phyloP scores from a whole-genome alignment of 2,888 invertebrate species.

The Helleia helle region DNA sequence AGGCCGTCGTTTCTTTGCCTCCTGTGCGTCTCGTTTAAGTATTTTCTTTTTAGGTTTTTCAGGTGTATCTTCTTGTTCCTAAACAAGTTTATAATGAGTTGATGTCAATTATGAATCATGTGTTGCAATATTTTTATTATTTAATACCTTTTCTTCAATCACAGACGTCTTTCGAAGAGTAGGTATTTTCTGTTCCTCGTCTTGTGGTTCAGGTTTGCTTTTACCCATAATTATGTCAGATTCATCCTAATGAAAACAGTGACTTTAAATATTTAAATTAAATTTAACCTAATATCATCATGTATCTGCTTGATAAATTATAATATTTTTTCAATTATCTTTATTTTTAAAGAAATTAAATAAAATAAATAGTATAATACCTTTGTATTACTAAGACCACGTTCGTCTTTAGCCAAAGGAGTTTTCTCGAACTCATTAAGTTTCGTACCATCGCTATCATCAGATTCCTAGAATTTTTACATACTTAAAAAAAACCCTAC shows the following conservation, averaged over 20 bases:
- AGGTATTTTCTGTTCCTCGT: slow-evolving; percentile 55
- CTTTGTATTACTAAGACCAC: slow-evolving; percentile 19
- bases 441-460: slow-evolving; percentile 80
- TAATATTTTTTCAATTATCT: too few species aligned
- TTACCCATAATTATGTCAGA: slow-evolving; percentile 60
- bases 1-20: slow-evolving; percentile 57
- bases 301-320: too few species aligned
- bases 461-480: slow-evolving; percentile 39
- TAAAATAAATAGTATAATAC: not conserved
- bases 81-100: slow-evolving; percentile 22
- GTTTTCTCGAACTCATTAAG: slow-evolving; percentile 79
- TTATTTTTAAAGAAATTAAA: too few species aligned
- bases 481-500: not conserved
- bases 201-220: slow-evolving; percentile 60
- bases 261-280: not conserved
- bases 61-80: slow-evolving; percentile 60
- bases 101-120: slow-evolving; percentile 6
- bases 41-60: slow-evolving; percentile 60
- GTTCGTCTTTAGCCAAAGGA: slow-evolving; percentile 56
- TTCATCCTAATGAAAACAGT: slow-evolving; percentile 42
- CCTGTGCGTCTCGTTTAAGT: slow-evolving; percentile 50
- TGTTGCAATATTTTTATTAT: not conserved
- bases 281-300: not conserved
- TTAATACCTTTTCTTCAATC: slow-evolving; percentile 56
- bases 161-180: slow-evolving; percentile 56